These are phyloP conservation scores for Drosophila busckii DNA, from an alignment of 1,140 invertebrate genomes.

Conservation along the genomic window DNA sequence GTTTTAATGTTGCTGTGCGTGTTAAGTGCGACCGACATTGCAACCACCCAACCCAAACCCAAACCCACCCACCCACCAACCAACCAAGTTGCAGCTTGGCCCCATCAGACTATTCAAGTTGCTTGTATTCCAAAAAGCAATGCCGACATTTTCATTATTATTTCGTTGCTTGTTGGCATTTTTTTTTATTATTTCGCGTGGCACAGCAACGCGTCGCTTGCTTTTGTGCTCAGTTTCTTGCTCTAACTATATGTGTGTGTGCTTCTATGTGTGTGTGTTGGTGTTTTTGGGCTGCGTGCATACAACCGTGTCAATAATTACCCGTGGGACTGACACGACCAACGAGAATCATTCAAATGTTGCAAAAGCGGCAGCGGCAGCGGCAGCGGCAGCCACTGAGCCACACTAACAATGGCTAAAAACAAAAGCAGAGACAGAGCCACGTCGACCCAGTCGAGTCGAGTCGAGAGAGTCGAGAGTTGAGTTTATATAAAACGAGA, in stretches of 20 bases:
- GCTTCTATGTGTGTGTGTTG: conserved; percentile 28
- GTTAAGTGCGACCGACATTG: conserved; percentile 58
- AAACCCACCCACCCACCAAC: conserved; percentile 3
- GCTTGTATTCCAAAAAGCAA: conserved; percentile 34
- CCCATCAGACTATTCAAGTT: conserved; percentile 11
- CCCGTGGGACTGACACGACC: conserved; percentile 78
- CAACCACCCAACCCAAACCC: conserved; percentile 30
- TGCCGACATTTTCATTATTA: conserved; percentile 76
- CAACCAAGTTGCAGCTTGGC: neutral
- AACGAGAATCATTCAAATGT: conserved; percentile 77
- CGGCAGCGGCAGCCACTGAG: conserved; percentile 13
- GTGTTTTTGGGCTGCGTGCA: conserved; percentile 74
- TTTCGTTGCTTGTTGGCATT: conserved; percentile 63
- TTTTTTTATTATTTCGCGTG: conserved; percentile 61
- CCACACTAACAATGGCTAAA: conserved; percentile 70
- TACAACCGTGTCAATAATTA: conserved; percentile 79
- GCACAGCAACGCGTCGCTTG: conserved; percentile 54
- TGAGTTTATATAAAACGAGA: conserved; percentile 14
- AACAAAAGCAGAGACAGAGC: conserved; percentile 63
- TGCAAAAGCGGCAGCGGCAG: conserved; percentile 57
- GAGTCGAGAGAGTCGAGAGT: conserved; percentile 38
- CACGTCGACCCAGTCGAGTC: conserved; percentile 23
- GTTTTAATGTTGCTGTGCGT: conserved; percentile 69
- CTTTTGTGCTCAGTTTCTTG: conserved; percentile 32
- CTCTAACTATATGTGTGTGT: conserved; percentile 29